Evolutionary conservation across 1,140 invertebrate species (phyloP).

Genomic region (Lepidurus apus): DNA sequence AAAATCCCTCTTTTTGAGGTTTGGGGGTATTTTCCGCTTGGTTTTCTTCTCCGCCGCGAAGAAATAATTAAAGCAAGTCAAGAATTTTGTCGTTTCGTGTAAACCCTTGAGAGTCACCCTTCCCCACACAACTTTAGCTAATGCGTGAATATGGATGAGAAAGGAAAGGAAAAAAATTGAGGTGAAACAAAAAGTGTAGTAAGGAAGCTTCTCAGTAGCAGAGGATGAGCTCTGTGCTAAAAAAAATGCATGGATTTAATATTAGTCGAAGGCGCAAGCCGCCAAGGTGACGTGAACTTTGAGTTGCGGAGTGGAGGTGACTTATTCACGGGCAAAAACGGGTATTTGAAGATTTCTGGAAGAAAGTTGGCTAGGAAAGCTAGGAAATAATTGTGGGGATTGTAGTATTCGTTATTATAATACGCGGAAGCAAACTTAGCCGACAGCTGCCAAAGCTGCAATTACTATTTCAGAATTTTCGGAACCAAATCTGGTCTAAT

Average conservation of each 20-base stretch:
- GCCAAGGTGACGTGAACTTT: neutral
- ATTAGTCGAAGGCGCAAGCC: neutral
- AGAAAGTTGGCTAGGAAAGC: neutral
- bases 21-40: neutral
- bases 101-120: neutral
- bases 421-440: neutral
- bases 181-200: neutral
- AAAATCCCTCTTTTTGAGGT: neutral
- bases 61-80: neutral
- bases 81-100: neutral
- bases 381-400: neutral
- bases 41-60: neutral
- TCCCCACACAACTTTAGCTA: neutral
- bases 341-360: neutral
- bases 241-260: too few species aligned
- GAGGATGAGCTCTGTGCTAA: neutral
- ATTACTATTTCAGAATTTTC: neutral
- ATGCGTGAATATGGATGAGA: conserved; percentile 8
- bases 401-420: neutral
- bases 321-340: neutral
- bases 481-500: too few species aligned
- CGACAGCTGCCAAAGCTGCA: conserved; percentile 13
- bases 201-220: neutral
- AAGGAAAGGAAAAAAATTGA: neutral
- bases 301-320: neutral